A percentile compares a stretch with the other conserved stretches of the same genome.
Conservation (phyloP, 2,797 vertebrate species). For the Pseudomugil tenellus region DNA sequence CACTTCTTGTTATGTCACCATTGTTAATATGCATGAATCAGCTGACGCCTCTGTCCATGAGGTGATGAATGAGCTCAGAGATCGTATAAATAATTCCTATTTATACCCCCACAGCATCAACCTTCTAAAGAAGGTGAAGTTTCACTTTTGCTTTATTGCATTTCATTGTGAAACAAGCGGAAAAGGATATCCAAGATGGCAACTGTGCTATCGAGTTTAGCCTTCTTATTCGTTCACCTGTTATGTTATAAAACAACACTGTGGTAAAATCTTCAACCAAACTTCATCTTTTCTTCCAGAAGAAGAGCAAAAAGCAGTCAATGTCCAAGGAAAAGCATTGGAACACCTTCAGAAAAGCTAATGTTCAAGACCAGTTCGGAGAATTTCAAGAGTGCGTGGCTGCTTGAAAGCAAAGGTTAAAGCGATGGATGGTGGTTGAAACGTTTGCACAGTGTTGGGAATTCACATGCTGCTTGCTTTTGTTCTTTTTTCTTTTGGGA, state of each 20-base stretch:
- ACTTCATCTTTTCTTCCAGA: too few species aligned
- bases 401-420: background rate
- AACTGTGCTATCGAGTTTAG: too few species aligned
- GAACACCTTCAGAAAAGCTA: background rate
- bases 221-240: too few species aligned
- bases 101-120: constrained; percentile 9
- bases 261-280: background rate
- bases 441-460: background rate
- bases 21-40: constrained; percentile 47
- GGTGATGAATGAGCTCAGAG: constrained; percentile 38
- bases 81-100: constrained; percentile 8
- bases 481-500: too few species aligned
- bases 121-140: background rate
- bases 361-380: background rate
- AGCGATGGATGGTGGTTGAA: background rate
- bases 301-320: too few species aligned
- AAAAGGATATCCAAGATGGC: background rate
- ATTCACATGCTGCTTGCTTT: background rate
- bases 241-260: background rate
- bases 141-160: background rate
- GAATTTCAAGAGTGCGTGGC: too few species aligned
- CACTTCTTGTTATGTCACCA: constrained; percentile 32
- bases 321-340: background rate
- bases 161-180: background rate
- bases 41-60: constrained; percentile 27